These are phyloP conservation scores for Holothuria glaberrima DNA, from an alignment of 35 echinoderm and acorn worm species.

Conservation along the genomic window DNA sequence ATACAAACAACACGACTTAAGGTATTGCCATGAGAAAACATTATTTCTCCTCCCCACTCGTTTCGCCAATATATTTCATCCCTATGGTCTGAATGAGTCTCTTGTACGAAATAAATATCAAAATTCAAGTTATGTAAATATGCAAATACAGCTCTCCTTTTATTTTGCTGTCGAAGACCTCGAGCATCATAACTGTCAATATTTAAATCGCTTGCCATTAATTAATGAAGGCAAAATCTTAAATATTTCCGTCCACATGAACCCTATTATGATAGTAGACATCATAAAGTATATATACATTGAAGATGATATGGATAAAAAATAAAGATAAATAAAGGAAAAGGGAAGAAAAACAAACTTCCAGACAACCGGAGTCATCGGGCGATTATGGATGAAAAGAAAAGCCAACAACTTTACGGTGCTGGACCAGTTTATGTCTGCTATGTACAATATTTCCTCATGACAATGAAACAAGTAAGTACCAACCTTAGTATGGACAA, in stretches of 20 bases:
- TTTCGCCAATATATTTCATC: slow-evolving; percentile 1
- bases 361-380: too few relatives aligned
- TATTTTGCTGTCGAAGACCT: slow-evolving; percentile 2
- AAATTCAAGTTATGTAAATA: slow-evolving; percentile 10
- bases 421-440: too few relatives aligned
- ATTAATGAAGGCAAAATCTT: not conserved
- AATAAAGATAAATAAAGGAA: too few relatives aligned
- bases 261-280: too few relatives aligned
- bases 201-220: not conserved
- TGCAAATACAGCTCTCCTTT: not conserved
- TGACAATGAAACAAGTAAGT: too few relatives aligned
- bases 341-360: too few relatives aligned
- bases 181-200: not conserved
- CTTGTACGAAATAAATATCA: slow-evolving; percentile 23
- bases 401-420: too few relatives aligned
- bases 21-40: slow-evolving; percentile 14
- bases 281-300: too few relatives aligned
- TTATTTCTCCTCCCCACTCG: not conserved
- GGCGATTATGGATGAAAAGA: too few relatives aligned
- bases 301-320: too few relatives aligned
- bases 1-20: not conserved
- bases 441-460: too few relatives aligned
- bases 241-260: not conserved
- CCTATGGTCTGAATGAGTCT: slow-evolving; percentile 5
- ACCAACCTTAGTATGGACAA: too few relatives aligned